Evolutionary conservation across 2,113 vertebrate genomes (phyloP), one percentile per base, ranked within the genome.

Genomic region (Potamarius usumacintae): DNA sequence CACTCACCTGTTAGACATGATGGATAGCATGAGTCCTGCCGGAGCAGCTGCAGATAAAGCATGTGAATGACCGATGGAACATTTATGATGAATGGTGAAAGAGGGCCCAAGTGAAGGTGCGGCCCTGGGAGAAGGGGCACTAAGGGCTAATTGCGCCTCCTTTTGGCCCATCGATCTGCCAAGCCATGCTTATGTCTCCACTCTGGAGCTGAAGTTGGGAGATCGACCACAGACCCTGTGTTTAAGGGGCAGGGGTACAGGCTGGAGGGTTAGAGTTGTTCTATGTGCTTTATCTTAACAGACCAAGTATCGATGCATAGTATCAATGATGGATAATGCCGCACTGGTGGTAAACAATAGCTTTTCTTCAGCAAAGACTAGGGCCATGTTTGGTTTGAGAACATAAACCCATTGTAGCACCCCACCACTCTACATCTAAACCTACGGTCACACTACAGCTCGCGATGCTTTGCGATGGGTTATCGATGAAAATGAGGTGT

Each of bases 101-200:
- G 85, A 67, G 69, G 86, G 88, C 69, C 80, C 82, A 48, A 42
- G 74, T 77, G 79, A 84, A 57, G 86, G 86, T 82, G 88, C 78
- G 67, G 79, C 63, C 63, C 86, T 79, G 88, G 89, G 88, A 86
- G 76, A 67, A 42, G 69, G 85, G 85, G 83, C 85, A 86, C 67
- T 25, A 82, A 85, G 89, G 89, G 88, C 87, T 91, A 93, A 93
- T 92, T 93, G 91, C 90, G 83, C 90, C 89, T 91, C 85, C 80
- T 88, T 89, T 92, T 84, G 76, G 84, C 82, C 87, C 91, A 91
- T 92, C 91, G 89, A 92, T 92, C 91, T 91, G 87, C 85, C 88
- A 55, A 60, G 76, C 83, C 77, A 57, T 89, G 83, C 71, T 80
- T 77, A 79, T 83, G 85, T 84, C 83, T 80, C 62, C 84, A 71